Base-by-base conservation (phyloP, 2,888 invertebrate species). In the Tiliacea citrago region DNA sequence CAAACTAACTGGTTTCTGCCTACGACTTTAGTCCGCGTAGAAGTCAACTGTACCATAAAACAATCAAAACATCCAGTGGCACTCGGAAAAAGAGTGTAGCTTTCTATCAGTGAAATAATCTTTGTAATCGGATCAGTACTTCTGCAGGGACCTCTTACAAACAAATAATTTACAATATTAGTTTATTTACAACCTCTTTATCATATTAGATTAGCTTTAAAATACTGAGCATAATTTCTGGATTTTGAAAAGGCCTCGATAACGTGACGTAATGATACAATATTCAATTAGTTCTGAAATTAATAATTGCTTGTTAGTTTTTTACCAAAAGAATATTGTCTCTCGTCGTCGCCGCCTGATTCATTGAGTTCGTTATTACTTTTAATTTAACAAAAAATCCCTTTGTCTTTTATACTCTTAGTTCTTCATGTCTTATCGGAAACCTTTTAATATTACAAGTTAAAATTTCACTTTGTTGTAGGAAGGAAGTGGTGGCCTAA, bases 401-500 rank as follows among this genome's bases (percentile, higher is more conserved):
- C 60, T 81, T 79, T 68, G 75, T 51, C 63, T 63, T 21, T n/a
- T n/a, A 53, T 29, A 35, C 29, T 57, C 51, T 79, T 55, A 63
- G 57, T 68, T 74, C 47, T 75, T 81, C 61, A 35, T 66, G 80
- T 73, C 80, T 35, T 61, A 78, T 62, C 66, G 62, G 63, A 81
- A 81, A 70, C 79, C 73, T 78, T 81, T 79, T 81, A 78, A 70
- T 78, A 75, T 81, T 68, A 58, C 51, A 68, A 81, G 55, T 70
- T 55, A 51, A 53, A 77, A 68, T 73, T 73, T 61, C 51, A 65
- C 79, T 73, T 63, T 73, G 35, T 65, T 60, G 7, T 70, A 29
- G 55, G 35, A 72, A 73, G 79, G 79, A 79, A 83, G 70, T 79
- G 60, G 47, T 78, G 66, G 21, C 67, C 68, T 74, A 74, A 83